Conservation (phyloP, 2,888 invertebrate species). For the Athalia circularis region DNA sequence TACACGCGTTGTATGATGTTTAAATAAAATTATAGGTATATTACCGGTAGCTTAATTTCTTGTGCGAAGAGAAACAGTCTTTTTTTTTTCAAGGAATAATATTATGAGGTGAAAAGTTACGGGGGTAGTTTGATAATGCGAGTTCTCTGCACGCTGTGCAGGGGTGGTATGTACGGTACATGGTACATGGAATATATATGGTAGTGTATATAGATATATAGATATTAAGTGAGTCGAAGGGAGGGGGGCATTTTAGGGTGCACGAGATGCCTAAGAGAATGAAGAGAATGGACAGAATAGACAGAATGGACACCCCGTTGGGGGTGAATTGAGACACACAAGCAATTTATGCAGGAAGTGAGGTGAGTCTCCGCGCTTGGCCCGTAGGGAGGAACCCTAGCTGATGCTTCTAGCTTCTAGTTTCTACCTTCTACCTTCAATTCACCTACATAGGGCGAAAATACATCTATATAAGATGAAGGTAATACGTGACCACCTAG, state of each 20-base stretch:
- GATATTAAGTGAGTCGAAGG: not conserved
- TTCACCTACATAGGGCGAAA: too few relatives aligned
- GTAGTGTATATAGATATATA: not conserved
- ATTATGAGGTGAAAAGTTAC: not conserved
- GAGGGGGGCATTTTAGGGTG: not conserved
- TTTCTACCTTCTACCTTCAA: too few relatives aligned
- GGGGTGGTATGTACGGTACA: too few relatives aligned
- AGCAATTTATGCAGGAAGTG: constrained; percentile 67
- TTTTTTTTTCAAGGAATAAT: too few relatives aligned
- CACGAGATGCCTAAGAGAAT: constrained; percentile 27
- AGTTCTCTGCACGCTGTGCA: not conserved
- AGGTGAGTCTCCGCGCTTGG: not conserved
- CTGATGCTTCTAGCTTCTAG: too few relatives aligned
- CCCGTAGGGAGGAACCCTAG: not conserved
- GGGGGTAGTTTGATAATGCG: constrained; percentile 8
- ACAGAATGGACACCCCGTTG: constrained; percentile 56
- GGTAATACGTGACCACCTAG: too few relatives aligned
- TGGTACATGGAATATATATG: not conserved
- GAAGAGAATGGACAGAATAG: constrained; percentile 44
- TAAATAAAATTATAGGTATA: too few relatives aligned
- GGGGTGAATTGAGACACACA: constrained; percentile 71
- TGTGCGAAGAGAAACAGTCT: too few relatives aligned
- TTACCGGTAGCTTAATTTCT: too few relatives aligned
- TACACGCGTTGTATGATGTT: too few relatives aligned
- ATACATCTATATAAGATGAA: too few relatives aligned